Percentiles rank a stretch among this genome's conserved stretches.
Conservation (phyloP, 2,888 invertebrate genomes). For the Deilephila elpenor region DNA sequence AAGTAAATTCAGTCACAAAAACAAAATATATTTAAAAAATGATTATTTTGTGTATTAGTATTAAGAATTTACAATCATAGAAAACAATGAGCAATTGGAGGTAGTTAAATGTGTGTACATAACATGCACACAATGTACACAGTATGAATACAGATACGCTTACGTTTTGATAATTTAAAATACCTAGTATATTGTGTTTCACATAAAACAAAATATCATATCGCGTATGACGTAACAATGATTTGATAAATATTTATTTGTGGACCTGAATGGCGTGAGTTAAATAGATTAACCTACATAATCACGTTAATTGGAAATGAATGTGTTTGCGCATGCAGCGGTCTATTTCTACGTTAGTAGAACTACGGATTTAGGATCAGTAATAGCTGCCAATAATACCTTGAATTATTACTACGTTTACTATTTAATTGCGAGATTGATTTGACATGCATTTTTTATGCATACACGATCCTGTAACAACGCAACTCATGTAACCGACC, state of each 20-base stretch:
- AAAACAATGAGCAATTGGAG: not conserved
- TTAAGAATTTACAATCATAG: not conserved
- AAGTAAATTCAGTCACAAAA: too few species aligned
- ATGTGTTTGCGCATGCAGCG: constrained; percentile 8
- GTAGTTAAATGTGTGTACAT: too few species aligned
- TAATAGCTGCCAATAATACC: not conserved
- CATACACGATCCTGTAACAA: not conserved
- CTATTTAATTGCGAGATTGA: too few species aligned
- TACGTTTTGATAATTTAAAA: not conserved
- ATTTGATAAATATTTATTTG: constrained; percentile 10
- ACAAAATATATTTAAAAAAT: not conserved
- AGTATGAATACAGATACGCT: not conserved
- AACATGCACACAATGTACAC: not conserved
- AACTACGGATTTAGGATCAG: not conserved
- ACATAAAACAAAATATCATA: not conserved
- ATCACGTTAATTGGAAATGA: constrained; percentile 24
- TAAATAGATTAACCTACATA: constrained; percentile 13
- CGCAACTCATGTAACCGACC: not conserved
- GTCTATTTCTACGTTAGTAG: not conserved
- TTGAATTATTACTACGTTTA: not conserved
- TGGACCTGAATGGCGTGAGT: not conserved
- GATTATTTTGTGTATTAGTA: not conserved
- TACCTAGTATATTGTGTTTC: constrained; percentile 1
- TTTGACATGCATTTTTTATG: too few species aligned
- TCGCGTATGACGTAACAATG: not conserved